A percentile compares a stretch with the other conserved stretches of the same genome.
Evolutionary conservation across 2,888 invertebrate genomes (phyloP).

Genomic region (Rapana venosa): DNA sequence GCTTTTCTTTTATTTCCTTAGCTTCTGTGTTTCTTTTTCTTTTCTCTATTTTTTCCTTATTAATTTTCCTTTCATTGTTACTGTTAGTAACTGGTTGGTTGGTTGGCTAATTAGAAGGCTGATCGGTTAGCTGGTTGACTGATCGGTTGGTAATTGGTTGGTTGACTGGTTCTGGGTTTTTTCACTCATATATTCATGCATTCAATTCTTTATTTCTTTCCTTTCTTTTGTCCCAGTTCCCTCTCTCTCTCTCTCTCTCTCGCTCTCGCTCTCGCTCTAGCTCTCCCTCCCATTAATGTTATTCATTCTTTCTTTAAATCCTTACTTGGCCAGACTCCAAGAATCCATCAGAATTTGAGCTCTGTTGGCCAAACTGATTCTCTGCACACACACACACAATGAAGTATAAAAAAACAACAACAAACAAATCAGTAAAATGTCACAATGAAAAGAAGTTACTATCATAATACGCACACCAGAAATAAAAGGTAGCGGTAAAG

Average conservation of each 20-base stretch:
- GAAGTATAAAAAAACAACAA: not conserved
- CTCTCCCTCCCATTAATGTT: not conserved
- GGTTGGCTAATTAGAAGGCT: too few relatives aligned
- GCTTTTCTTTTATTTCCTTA: too few relatives aligned
- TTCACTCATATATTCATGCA: not conserved
- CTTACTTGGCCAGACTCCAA: slow-evolving; percentile 40
- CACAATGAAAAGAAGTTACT: not conserved
- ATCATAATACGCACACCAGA: too few relatives aligned
- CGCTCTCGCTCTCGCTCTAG: not conserved
- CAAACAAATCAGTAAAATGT: not conserved
- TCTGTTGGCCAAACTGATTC: slow-evolving; percentile 32
- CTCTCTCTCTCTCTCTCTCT: not conserved
- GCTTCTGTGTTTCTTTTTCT: too few relatives aligned
- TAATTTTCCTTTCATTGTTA: too few relatives aligned
- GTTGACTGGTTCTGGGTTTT: too few relatives aligned
- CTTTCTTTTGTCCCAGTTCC: not conserved
- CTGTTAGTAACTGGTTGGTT: too few relatives aligned
- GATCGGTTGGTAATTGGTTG: too few relatives aligned
- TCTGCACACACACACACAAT: slow-evolving; percentile 3
- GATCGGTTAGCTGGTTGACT: too few relatives aligned
- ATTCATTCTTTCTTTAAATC: not conserved
- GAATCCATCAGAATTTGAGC: slow-evolving; percentile 37
- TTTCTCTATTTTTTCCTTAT: too few relatives aligned
- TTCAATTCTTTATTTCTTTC: not conserved
- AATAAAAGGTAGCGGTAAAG: too few relatives aligned